Evolutionary conservation across 2,113 vertebrate genomes (phyloP).

Genomic region (Brienomyrus longianalis): DNA sequence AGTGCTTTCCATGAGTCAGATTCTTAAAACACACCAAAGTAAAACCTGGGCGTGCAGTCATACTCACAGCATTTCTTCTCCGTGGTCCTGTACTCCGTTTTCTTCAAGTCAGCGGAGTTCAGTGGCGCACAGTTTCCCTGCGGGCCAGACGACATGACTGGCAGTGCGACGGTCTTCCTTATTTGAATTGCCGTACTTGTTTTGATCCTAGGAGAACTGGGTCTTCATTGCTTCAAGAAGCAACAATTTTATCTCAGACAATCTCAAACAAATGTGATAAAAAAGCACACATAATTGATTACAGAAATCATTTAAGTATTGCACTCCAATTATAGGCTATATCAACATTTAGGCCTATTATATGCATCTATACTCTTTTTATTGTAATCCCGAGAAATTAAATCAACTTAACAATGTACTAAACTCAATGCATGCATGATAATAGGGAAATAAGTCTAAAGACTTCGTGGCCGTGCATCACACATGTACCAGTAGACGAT

Average conservation of each 20-base stretch:
- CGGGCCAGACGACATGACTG: constrained; percentile 27
- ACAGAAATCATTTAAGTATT: neutral
- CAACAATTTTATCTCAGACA: neutral
- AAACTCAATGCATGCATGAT: neutral
- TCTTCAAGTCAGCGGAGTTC: constrained; percentile 51
- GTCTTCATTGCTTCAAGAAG: constrained; percentile 9
- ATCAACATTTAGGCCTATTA: neutral
- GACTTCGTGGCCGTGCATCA: neutral
- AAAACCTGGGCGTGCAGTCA: neutral
- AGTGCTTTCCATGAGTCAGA: neutral
- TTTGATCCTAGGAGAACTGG: neutral
- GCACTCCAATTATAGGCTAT: too few species aligned
- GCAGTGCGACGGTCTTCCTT: neutral
- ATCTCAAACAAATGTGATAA: neutral
- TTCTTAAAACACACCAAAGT: neutral
- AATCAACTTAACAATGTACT: neutral
- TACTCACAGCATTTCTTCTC: constrained; percentile 69
- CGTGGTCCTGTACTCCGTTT: constrained; percentile 48
- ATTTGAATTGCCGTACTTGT: neutral
- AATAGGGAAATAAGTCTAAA: neutral
- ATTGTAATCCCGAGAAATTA: neutral
- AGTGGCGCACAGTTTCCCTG: constrained; percentile 36
- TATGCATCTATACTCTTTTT: neutral
- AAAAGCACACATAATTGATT: neutral
- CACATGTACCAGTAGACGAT: neutral